Conservation (phyloP, 2,113 vertebrate genomes). For the Myotis yumanensis region DNA sequence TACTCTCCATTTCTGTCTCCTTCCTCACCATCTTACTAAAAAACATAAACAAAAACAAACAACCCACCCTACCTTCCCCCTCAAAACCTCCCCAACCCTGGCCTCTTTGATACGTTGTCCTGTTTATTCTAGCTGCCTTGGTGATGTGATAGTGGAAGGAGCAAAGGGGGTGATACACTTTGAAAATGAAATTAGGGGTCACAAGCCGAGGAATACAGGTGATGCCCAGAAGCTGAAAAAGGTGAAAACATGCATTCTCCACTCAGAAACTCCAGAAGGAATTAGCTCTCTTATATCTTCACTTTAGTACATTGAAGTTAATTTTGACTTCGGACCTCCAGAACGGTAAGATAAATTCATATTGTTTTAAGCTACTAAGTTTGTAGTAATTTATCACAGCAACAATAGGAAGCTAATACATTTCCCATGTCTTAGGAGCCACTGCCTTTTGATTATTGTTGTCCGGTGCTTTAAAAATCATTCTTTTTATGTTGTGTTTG, state of each 20-base stretch:
- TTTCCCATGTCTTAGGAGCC: neutral
- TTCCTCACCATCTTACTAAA: neutral
- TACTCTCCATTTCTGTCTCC: neutral
- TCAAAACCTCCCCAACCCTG: too few species aligned
- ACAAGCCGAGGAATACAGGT: neutral
- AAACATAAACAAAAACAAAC: neutral
- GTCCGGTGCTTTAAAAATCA: neutral
- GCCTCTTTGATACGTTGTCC: neutral
- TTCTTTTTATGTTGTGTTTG: neutral
- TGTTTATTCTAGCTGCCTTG: neutral
- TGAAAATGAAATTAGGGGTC: neutral
- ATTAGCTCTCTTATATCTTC: neutral
- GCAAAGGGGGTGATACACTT: neutral
- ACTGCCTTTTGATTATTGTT: neutral
- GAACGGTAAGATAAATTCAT: neutral
- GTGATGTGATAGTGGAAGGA: neutral
- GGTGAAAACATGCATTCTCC: neutral
- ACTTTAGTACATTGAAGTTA: neutral
- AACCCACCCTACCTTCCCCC: neutral
- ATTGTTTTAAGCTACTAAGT: neutral
- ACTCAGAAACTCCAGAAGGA: neutral
- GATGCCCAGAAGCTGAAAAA: neutral
- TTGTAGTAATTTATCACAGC: neutral
- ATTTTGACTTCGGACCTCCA: neutral
- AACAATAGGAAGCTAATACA: neutral